phyloP scores from a whole-genome alignment of 2,888 invertebrate species.

The Crocallis elinguaria region DNA sequence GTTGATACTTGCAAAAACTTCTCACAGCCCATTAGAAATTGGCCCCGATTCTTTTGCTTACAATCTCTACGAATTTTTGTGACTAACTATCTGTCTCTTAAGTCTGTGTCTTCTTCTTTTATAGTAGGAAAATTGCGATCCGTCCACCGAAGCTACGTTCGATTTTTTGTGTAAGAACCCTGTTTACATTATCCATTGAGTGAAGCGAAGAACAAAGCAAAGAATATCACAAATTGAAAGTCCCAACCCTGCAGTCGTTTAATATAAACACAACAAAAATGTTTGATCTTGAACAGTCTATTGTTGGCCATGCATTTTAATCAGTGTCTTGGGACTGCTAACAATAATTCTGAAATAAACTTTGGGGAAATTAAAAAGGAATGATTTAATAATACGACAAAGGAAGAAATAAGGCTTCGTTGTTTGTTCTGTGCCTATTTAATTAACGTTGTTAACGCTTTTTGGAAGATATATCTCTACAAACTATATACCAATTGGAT shows the following conservation, averaged over 20 bases:
- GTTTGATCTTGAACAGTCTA: slow-evolving; percentile 69
- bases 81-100: too few species aligned
- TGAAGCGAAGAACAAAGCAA: slow-evolving; percentile 58
- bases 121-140: slow-evolving; percentile 2
- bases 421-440: not conserved
- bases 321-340: slow-evolving; percentile 54
- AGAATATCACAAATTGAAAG: slow-evolving; percentile 58
- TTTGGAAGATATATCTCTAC: too few species aligned
- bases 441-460: too few species aligned
- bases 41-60: too few species aligned
- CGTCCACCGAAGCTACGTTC: slow-evolving; percentile 28
- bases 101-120: not conserved
- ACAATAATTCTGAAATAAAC: slow-evolving; percentile 40
- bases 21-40: too few species aligned
- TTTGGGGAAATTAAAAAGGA: slow-evolving; percentile 41
- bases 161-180: too few species aligned
- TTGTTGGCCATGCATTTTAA: slow-evolving; percentile 71
- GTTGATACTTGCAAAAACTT: slow-evolving; percentile 5
- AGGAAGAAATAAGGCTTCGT: slow-evolving; percentile 7
- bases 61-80: too few species aligned
- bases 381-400: slow-evolving; percentile 29
- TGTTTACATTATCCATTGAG: slow-evolving; percentile 49
- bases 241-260: slow-evolving; percentile 59
- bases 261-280: slow-evolving; percentile 66
- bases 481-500: too few species aligned